Evolutionary conservation across 2,797 vertebrate genomes (phyloP).

Genomic region (Cottoperca gobio): DNA sequence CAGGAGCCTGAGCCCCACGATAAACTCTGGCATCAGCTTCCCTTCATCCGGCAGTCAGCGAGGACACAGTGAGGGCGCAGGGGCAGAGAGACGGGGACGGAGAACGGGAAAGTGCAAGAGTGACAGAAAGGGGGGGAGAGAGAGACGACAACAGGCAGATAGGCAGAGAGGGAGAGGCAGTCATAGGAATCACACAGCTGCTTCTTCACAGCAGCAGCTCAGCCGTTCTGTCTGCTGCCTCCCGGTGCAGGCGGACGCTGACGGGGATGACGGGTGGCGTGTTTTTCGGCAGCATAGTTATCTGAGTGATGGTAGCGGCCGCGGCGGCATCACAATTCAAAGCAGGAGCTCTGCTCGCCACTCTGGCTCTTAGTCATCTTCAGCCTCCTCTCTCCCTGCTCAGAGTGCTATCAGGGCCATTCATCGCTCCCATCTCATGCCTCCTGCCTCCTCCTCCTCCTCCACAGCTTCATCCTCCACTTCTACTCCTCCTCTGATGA

Average conservation of each 20-base stretch:
- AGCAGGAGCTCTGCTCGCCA: conserved; percentile 61
- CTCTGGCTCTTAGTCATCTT: conserved; percentile 75
- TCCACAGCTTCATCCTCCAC: conserved; percentile 73
- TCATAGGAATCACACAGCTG: conserved; percentile 74
- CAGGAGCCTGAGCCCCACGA: conserved; percentile 84
- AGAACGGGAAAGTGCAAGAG: conserved; percentile 67
- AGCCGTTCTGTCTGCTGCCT: conserved; percentile 69
- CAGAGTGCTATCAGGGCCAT: conserved; percentile 73
- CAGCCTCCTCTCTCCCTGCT: conserved; percentile 66
- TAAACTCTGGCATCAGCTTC: conserved; percentile 89
- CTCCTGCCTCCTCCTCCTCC: conserved; percentile 66
- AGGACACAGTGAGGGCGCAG: conserved; percentile 80
- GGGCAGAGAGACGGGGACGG: conserved; percentile 76
- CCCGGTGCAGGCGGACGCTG: conserved; percentile 66
- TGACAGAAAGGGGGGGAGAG: conserved; percentile 53
- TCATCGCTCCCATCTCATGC: conserved; percentile 76
- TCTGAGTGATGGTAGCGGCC: conserved; percentile 73
- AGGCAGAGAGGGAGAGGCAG: conserved; percentile 69
- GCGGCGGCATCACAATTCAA: conserved; percentile 62
- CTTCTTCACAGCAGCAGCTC: conserved; percentile 65
- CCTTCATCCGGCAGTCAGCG: conserved; percentile 85
- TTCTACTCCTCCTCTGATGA: conserved; percentile 78
- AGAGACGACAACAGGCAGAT: conserved; percentile 53
- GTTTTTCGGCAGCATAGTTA: conserved; percentile 64
- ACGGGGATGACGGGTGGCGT: conserved; percentile 74